A percentile compares a stretch with the other conserved stretches of the same genome.
Evolutionary conservation across 2,888 invertebrate species (phyloP).

Genomic region (Plemyria rubiginata): DNA sequence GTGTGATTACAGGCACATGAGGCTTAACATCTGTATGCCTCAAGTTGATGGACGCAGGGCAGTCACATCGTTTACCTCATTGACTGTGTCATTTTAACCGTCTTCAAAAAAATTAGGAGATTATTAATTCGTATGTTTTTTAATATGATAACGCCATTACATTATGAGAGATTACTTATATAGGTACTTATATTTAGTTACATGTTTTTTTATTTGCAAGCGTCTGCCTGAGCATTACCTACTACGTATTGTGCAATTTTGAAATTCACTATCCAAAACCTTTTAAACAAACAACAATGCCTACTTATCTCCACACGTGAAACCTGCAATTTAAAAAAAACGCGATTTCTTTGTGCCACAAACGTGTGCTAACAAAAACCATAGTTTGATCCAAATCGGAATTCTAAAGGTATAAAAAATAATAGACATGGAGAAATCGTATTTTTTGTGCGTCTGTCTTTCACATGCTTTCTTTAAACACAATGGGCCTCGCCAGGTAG

Average conservation of each 20-base stretch:
- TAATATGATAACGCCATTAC: too few species aligned
- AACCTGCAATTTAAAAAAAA: conserved; percentile 68
- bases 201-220: too few species aligned
- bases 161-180: too few species aligned
- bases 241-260: conserved; percentile 34
- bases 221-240: background rate
- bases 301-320: conserved; percentile 66
- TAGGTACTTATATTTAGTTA: too few species aligned
- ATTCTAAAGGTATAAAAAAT: conserved; percentile 69
- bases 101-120: too few species aligned
- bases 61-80: too few species aligned
- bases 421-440: conserved; percentile 68
- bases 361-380: conserved; percentile 71
- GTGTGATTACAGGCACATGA: too few species aligned
- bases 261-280: conserved; percentile 41
- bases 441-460: conserved; percentile 69
- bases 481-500: conserved; percentile 78
- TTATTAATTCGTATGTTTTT: too few species aligned
- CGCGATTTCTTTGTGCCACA: conserved; percentile 57
- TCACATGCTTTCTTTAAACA: conserved; percentile 79
- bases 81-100: too few species aligned
- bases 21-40: too few species aligned
- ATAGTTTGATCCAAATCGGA: conserved; percentile 71
- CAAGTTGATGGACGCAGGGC: too few species aligned
- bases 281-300: conserved; percentile 56